Conservation (phyloP, 1,140 invertebrate species). For the Parapsyche elsis region DNA sequence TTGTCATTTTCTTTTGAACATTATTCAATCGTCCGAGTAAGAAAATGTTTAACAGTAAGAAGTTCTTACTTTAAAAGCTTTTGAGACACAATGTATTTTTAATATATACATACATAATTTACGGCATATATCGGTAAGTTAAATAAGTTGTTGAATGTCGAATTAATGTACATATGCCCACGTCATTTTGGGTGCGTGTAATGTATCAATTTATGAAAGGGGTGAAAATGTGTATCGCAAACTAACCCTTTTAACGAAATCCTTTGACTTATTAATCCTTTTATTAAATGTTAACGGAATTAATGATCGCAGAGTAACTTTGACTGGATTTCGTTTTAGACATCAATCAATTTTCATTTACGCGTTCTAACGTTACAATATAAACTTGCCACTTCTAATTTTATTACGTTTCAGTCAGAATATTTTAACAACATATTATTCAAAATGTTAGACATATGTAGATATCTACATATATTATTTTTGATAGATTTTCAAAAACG, state of each 20-base stretch:
- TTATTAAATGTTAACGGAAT: conserved; percentile 2
- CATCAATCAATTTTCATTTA: conserved; percentile 5
- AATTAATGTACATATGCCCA: background rate
- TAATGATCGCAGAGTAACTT: background rate
- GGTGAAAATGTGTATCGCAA: background rate
- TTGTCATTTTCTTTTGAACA: too few relatives aligned
- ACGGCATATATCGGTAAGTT: background rate
- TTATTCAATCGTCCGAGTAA: too few relatives aligned
- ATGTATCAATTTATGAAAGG: conserved; percentile 5
- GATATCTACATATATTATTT: too few relatives aligned
- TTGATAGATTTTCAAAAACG: too few relatives aligned
- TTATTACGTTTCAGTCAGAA: background rate
- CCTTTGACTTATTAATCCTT: conserved; percentile 11
- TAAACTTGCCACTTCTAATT: background rate
- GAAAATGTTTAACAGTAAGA: too few relatives aligned
- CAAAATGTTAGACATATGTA: too few relatives aligned
- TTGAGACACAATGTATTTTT: too few relatives aligned
- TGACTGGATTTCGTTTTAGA: background rate
- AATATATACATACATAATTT: background rate
- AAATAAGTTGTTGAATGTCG: background rate
- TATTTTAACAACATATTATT: too few relatives aligned
- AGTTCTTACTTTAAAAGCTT: too few relatives aligned
- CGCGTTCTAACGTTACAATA: background rate
- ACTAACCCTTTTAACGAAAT: background rate
- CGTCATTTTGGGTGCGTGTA: background rate